A percentile compares a stretch with the other conserved stretches of the same genome.
Evolutionary conservation across 2,113 vertebrate genomes (phyloP).

Genomic region (Paraplagusia blochii): DNA sequence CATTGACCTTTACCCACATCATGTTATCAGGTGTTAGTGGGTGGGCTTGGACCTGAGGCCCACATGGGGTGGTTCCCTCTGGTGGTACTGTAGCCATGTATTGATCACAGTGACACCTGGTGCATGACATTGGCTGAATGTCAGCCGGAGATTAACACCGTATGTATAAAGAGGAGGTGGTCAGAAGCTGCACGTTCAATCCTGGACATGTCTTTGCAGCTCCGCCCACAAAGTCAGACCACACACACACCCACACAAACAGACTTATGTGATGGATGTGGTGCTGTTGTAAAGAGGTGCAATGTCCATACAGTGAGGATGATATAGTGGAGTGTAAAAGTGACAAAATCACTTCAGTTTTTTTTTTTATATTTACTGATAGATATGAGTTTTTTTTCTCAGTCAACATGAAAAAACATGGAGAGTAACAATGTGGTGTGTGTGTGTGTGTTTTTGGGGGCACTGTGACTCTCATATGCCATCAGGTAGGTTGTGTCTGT

Average conservation of each 20-base stretch:
- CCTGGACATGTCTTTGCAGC: background rate
- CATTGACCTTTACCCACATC: slow-evolving; percentile 50
- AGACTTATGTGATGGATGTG: too few species aligned
- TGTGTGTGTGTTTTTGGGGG: background rate
- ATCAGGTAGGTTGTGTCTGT: slow-evolving; percentile 42
- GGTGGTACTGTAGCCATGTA: slow-evolving; percentile 7
- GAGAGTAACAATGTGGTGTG: background rate
- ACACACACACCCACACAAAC: background rate
- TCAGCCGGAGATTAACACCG: slow-evolving; percentile 30
- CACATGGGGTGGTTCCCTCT: slow-evolving; percentile 20
- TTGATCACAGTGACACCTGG: slow-evolving; percentile 30
- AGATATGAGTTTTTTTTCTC: slow-evolving; percentile 5
- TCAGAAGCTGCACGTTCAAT: background rate
- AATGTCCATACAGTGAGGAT: background rate
- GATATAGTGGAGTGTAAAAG: too few species aligned
- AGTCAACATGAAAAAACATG: slow-evolving; percentile 4
- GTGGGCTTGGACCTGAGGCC: background rate
- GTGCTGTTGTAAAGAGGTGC: background rate
- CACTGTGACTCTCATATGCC: slow-evolving; percentile 28
- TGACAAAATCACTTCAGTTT: too few species aligned
- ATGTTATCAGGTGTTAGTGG: slow-evolving; percentile 17
- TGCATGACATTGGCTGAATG: slow-evolving; percentile 43
- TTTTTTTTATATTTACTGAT: too few species aligned
- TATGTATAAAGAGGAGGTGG: slow-evolving; percentile 6
- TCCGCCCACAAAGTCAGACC: background rate